phyloP scores from a whole-genome alignment of 2,888 invertebrate species.

The Mythimna lalbum region DNA sequence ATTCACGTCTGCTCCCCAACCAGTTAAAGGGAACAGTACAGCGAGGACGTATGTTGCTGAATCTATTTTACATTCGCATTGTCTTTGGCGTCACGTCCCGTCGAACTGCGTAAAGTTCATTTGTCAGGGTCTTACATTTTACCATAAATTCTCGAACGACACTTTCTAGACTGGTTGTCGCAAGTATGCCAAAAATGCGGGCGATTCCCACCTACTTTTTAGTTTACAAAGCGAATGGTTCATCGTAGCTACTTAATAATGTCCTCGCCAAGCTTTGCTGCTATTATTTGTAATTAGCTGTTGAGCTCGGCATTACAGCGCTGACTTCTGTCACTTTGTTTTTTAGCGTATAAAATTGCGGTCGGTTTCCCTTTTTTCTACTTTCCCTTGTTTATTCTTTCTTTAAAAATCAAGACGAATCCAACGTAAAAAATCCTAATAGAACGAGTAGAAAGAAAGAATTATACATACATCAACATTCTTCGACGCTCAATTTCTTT shows the following conservation, averaged over 20 bases:
- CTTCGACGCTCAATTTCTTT: constrained; percentile 64
- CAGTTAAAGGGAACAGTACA: constrained; percentile 71
- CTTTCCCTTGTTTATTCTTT: constrained; percentile 34
- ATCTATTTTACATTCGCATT: constrained; percentile 82
- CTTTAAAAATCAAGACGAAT: constrained; percentile 46
- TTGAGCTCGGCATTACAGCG: constrained; percentile 61
- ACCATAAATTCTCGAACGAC: constrained; percentile 77
- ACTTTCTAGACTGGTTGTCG: constrained; percentile 70
- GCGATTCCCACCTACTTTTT: constrained; percentile 62
- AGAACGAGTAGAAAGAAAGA: constrained; percentile 39
- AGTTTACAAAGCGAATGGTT: constrained; percentile 64
- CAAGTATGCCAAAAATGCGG: constrained; percentile 72
- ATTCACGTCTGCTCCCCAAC: constrained; percentile 60
- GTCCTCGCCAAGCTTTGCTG: constrained; percentile 53
- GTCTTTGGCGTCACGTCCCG: constrained; percentile 77
- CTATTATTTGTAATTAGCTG: constrained; percentile 68
- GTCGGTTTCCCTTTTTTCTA: constrained; percentile 44
- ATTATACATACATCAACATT: constrained; percentile 62
- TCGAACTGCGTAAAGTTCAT: constrained; percentile 82
- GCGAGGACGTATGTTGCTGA: constrained; percentile 73
- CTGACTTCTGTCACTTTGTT: constrained; percentile 64
- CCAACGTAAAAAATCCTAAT: constrained; percentile 37
- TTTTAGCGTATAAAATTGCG: constrained; percentile 54
- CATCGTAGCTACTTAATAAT: constrained; percentile 66
- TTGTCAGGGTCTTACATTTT: constrained; percentile 80